Conservation (phyloP, 1,140 invertebrate genomes). For the Ditylenchus dipsaci region DNA sequence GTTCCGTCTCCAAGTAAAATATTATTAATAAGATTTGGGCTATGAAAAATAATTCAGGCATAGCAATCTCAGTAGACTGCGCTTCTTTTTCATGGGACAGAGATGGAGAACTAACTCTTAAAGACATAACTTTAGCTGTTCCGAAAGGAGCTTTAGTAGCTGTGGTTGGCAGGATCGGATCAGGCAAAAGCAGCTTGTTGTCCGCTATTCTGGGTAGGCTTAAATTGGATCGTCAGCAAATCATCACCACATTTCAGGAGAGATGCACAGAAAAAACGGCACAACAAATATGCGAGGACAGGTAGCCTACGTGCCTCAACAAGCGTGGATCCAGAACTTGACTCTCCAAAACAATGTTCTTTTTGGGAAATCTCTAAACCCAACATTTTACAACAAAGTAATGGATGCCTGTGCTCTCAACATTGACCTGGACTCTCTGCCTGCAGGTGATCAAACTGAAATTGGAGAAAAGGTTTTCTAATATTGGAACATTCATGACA, state of each 20-base stretch:
- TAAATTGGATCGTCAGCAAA: background rate
- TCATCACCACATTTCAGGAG: conserved; percentile 60
- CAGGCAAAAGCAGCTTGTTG: conserved; percentile 39
- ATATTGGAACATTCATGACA: background rate
- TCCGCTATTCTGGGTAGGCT: conserved; percentile 47
- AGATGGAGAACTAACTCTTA: conserved; percentile 17
- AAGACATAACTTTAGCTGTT: conserved; percentile 23
- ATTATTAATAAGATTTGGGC: background rate
- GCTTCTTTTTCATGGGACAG: conserved; percentile 53
- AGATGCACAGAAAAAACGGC: conserved; percentile 58
- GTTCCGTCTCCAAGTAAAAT: background rate
- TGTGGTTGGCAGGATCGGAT: conserved; percentile 29
- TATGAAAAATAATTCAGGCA: background rate
- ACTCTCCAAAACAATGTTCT: conserved; percentile 81
- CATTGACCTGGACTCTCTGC: conserved; percentile 58
- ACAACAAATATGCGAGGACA: conserved; percentile 11
- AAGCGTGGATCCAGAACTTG: conserved; percentile 90
- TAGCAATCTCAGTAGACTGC: background rate
- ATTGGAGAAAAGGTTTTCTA: conserved; percentile 63
- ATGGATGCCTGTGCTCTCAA: conserved; percentile 60
- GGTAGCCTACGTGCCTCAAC: conserved; percentile 74
- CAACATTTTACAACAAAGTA: conserved; percentile 70
- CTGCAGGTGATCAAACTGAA: conserved; percentile 62
- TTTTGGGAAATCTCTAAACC: conserved; percentile 71
- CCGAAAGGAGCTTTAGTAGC: conserved; percentile 16